Conservation (phyloP, 2,113 vertebrate species). For the Laterallus jamaicensis region DNA sequence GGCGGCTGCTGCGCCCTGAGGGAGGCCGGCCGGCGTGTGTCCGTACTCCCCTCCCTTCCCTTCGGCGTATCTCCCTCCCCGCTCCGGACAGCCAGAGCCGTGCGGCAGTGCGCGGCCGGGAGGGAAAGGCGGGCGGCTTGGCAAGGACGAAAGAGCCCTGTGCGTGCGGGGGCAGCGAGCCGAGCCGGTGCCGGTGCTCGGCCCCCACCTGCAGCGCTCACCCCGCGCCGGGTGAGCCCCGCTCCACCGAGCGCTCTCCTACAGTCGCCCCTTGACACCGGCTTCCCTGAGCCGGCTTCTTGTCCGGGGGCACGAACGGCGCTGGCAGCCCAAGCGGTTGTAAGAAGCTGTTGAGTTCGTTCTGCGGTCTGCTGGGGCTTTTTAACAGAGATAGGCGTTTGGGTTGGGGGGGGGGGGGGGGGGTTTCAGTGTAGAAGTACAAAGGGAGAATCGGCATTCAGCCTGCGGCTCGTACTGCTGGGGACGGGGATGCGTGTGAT, state of each 20-base stretch:
- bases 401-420: too few species aligned
- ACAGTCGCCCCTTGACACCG: too few species aligned
- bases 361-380: too few species aligned
- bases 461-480: not conserved
- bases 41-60: too few species aligned
- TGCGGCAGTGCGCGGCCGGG: not conserved
- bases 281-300: rapidly evolving
- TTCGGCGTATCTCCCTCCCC: not conserved
- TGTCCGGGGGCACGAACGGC: rapidly evolving
- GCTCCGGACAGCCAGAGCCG: not conserved
- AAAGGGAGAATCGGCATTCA: rapidly evolving
- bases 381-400: not conserved
- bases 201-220: rapidly evolving
- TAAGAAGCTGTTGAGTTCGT: too few species aligned
- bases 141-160: not conserved
- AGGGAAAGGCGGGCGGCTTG: too few species aligned
- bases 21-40: too few species aligned
- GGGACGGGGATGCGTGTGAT: not conserved
- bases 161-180: not conserved
- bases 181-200: rapidly evolving
- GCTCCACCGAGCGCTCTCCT: rapidly evolving
- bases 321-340: not conserved
- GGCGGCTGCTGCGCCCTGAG: too few species aligned
- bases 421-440: not conserved
- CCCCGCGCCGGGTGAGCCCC: not conserved